Base-by-base conservation (phyloP, 2,797 vertebrate genomes). In the Coreius guichenoti region DNA sequence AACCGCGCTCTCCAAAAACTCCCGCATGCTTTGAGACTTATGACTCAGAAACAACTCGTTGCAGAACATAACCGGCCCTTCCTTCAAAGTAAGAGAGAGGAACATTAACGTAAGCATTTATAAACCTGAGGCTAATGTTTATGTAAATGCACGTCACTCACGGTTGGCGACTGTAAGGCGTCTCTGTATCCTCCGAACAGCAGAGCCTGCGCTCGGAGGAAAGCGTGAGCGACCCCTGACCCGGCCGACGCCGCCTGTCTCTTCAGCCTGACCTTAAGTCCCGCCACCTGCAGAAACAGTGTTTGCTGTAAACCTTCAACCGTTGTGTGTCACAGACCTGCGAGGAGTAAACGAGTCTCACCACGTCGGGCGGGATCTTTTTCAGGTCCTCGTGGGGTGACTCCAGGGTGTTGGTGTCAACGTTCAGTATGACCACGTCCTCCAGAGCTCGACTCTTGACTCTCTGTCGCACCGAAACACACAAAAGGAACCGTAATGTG, bases 181-280 rank as follows among this genome's bases (percentile, higher is more conserved):
- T 97, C 96, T 8, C 93, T 95, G 92, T 98, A 98, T 3, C 96
- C 92, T 68, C 97, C 97, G 7, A 98, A 98, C 31, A 98, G 95
- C 88, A 96, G 91, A 4, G 96, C 96, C 90, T 98, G 97, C n/a
- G 95, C 95, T 86, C 92, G 94, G 51, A 98, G 96, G 77, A 98
- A 98, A 8, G 97, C 96, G 51, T 88, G 94, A 1, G 97, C 96
- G 8, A 98, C 96, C 0, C 97, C 96, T 21, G 94, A 95, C 1
- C 97, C 97, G 0, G 96, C 94, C 9, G 94, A 90, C 16, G 96
- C 92, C 0, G 96, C 95, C 54, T 96, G 96, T 1, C 95, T 96
- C 89, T 96, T 97, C 76, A 98, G 89, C 81, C 93, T 93, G 51
- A 95, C 87, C 91, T 96, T 97, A 87, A 98, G 90, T 56, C 93